Percentiles rank a stretch among this genome's conserved stretches.
Conservation (phyloP, 1,140 invertebrate genomes). For the Manduca sexta region DNA sequence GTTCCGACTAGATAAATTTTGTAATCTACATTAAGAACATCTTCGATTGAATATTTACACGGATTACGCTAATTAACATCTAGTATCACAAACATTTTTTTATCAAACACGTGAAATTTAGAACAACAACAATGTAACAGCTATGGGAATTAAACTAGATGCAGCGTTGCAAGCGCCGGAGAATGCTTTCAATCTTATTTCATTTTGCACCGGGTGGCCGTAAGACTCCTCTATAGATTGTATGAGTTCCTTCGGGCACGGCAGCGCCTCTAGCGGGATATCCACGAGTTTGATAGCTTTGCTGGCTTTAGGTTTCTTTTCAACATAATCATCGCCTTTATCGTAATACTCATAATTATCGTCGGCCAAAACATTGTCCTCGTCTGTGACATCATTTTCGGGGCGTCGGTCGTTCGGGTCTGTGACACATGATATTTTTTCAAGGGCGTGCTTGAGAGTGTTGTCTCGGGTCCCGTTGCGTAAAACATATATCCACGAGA, state of each 20-base stretch:
- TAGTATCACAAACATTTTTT: conserved; percentile 65
- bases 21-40: conserved; percentile 9
- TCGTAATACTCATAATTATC: conserved; percentile 62
- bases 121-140: conserved; percentile 36
- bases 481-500: conserved; percentile 78
- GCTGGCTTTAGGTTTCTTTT: conserved; percentile 36
- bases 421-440: conserved; percentile 74
- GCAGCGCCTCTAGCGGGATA: conserved; percentile 50
- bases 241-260: conserved; percentile 62
- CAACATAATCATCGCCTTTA: conserved; percentile 48
- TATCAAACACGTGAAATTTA: conserved; percentile 31
- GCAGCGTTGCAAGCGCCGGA: conserved; percentile 34
- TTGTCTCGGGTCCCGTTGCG: conserved; percentile 76
- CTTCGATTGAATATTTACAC: conserved; percentile 18
- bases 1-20: neutral
- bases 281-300: conserved; percentile 51
- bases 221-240: conserved; percentile 57
- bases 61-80: conserved; percentile 42
- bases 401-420: conserved; percentile 33
- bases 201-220: conserved; percentile 60
- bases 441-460: conserved; percentile 73
- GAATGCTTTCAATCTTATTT: conserved; percentile 60
- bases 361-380: conserved; percentile 37
- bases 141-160: conserved; percentile 31
- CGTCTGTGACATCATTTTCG: conserved; percentile 22